Evolutionary conservation across 1,140 invertebrate species (phyloP), one percentile per base, ranked within the genome.

Genomic region (Brachionus manjavacas): DNA sequence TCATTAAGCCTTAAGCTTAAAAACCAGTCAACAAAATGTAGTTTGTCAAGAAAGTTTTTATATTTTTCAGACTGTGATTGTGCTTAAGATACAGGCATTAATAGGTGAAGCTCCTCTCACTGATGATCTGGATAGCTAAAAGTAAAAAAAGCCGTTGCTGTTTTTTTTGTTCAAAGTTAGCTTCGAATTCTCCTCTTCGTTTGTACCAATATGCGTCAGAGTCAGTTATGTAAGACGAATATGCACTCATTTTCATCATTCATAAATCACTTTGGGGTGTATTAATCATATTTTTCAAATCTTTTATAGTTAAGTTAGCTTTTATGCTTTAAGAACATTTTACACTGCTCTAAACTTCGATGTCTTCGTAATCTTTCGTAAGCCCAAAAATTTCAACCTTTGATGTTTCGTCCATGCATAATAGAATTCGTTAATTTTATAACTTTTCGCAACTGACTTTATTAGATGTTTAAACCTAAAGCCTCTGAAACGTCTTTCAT

Each of bases 51-150:
- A 2, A 43, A n/a, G 35, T 72, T 72, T 41, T 72, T 43, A 9
- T 72, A 72, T 72, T 72, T 72, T 16, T 41, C 39, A 46, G 14
- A 72, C 4, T 72, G 68, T 39, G 39, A 72, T 0, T 39, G 1
- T 20, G 68, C 12, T 72, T 16, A 23, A 9, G 11, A 12, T 23
- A 35, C 31, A 72, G 68, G 68, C 68, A 72, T 72, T 41, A 72
- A 72, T 43, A 16, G 14, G 7, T 72, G 68, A 72, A 72, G 68
- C 2, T 72, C 68, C 0, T 72, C 68, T 39, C 35, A 41, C 39
- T 72, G 68, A 72, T 72, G 68, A 46, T 72, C 68, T 23, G 68
- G 68, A 41, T 46, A 41, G 12, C 68, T 72, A 72, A 72, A 72
- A 20, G 68, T 72, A 46, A 72, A 72, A 72, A 72, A 43, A 9